A percentile compares a stretch with the other conserved stretches of the same genome.
Evolutionary conservation across 2,888 invertebrate species (phyloP).

Genomic region (Lasius fuliginosus): DNA sequence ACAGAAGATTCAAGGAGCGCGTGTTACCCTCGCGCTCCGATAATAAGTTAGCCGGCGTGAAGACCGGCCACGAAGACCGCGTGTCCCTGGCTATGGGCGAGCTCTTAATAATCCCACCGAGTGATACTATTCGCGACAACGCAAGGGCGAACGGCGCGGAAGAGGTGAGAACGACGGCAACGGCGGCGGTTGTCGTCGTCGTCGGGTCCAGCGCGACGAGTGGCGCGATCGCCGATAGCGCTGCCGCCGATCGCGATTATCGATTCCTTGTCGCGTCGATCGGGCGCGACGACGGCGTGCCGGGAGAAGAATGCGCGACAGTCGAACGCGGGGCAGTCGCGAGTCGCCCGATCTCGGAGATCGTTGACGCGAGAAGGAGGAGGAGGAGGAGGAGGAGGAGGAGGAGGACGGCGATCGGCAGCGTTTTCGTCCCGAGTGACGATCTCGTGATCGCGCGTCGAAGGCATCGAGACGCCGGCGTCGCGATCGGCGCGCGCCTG

Average conservation of each 20-base stretch:
- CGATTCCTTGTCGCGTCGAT: constrained; percentile 15
- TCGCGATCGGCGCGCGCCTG: neutral
- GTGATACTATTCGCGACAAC: constrained; percentile 70
- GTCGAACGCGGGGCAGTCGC: too few species aligned
- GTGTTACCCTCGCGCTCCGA: neutral
- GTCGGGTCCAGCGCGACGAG: constrained; percentile 14
- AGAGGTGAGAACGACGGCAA: constrained; percentile 45
- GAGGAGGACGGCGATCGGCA: neutral
- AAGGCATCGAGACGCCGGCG: constrained; percentile 2
- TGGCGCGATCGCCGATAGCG: constrained; percentile 33
- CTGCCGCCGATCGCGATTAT: constrained; percentile 44
- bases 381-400: too few species aligned
- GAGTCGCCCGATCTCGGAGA: neutral
- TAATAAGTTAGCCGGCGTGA: constrained; percentile 52
- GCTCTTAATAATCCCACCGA: constrained; percentile 77
- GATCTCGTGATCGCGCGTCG: neutral
- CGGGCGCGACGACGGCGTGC: neutral
- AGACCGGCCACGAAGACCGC: constrained; percentile 71
- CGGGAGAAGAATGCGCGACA: neutral
- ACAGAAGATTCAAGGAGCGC: too few species aligned
- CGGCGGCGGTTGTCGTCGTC: neutral
- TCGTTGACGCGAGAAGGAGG: neutral
- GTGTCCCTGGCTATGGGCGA: constrained; percentile 84
- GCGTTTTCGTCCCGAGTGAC: neutral
- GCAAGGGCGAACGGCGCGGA: constrained; percentile 30